Evolutionary conservation across 2,888 invertebrate species (phyloP), one percentile per base, ranked within the genome.

Genomic region (Himalopsyche anomala): DNA sequence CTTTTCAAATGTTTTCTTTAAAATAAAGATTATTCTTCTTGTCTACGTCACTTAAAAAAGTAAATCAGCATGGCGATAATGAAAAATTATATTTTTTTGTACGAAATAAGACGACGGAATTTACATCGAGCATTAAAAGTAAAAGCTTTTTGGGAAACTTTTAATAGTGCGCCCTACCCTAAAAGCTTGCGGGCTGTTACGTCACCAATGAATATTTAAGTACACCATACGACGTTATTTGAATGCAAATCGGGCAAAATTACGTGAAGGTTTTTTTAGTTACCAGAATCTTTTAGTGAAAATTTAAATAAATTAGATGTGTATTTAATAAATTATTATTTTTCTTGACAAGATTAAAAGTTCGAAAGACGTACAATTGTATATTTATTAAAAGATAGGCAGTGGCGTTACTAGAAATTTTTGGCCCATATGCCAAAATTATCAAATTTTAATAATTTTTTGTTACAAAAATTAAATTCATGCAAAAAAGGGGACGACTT

Each of bases 141-240:
- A 74, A 74, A 74, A 42, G 80, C 51, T 80, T 80, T 80, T 80
- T 51, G 51, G n/a, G 45, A 80, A 80, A 80, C 80, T 80, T 80
- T 80, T 80, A 80, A 80, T 80, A 51, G 80, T 51, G 80, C 45
- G 80, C 45, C 45, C 80, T 51, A 80, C 80, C 45, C 40, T 51
- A 19, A 45, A 51, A 45, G 80, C 80, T 19, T 42, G 80, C 19
- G 80, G 45, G 45, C 51, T 51, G 51, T 42, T 80, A 80, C 80
- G 80, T 80, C 80, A 80, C 51, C 80, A 80, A 80, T 80, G 80
- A 80, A 80, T 80, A 80, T 80, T 80, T 80, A 45, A 80, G 45
- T 45, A 51, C 80, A 51, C 28, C 80, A 45, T 51, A 80, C 80
- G 80, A 42, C 51, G 51, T 80, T 19, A 51, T 80, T 45, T 51